Conservation (phyloP, 1,140 invertebrate genomes). For the Philotrypesis tridentata region DNA sequence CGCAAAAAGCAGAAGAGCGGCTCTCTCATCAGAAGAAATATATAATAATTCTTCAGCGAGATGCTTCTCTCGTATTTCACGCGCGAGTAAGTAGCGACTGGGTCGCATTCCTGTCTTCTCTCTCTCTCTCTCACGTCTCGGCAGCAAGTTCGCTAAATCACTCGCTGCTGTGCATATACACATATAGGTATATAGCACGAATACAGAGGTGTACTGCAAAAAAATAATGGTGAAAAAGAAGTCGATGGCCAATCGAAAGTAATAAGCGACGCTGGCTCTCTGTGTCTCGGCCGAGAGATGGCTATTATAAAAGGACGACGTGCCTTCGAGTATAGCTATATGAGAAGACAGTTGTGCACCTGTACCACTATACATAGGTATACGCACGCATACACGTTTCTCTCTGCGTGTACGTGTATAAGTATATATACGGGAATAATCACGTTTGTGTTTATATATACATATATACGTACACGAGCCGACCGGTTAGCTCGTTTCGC, state of each 20-base stretch:
- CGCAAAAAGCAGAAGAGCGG: no score
- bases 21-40: not conserved
- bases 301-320: not conserved
- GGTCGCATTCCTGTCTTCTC: not conserved
- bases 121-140: no score
- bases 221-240: not conserved
- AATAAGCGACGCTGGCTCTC: not conserved
- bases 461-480: not conserved
- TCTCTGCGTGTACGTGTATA: not conserved
- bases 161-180: not conserved
- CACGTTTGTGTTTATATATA: not conserved
- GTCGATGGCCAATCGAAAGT: not conserved
- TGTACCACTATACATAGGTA: not conserved
- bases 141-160: not conserved
- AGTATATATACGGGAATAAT: no score
- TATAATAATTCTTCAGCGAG: not conserved
- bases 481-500: not conserved
- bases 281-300: not conserved
- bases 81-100: not conserved
- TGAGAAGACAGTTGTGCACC: not conserved
- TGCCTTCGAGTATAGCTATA: not conserved
- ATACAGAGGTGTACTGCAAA: no score
- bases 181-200: no score
- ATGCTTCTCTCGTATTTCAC: not conserved
- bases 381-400: no score